Conservation (phyloP, 30 jellyfish, hydroid and myxozoan genomes). For the Aurelia coerulea region DNA sequence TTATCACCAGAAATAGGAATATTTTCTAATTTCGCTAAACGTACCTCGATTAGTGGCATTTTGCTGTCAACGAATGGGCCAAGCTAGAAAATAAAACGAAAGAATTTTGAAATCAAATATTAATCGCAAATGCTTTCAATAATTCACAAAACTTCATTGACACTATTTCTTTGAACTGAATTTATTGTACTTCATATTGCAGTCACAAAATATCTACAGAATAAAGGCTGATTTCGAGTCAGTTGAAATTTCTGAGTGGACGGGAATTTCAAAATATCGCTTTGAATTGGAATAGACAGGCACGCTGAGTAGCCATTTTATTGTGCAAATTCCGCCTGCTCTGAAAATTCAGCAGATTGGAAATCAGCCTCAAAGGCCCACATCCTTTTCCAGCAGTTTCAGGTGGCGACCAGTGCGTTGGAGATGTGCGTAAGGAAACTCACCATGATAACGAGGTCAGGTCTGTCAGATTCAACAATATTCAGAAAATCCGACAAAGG, state of each 20-base stretch:
- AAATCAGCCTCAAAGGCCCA: too few relatives aligned
- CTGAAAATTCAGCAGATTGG: too few relatives aligned
- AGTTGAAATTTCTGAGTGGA: too few relatives aligned
- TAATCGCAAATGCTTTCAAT: background rate
- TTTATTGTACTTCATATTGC: background rate
- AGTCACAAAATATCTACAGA: too few relatives aligned
- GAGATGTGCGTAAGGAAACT: background rate
- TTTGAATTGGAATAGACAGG: too few relatives aligned
- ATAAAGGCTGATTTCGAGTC: too few relatives aligned
- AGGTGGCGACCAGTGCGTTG: too few relatives aligned
- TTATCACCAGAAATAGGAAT: too few relatives aligned
- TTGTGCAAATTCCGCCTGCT: too few relatives aligned
- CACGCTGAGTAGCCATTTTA: too few relatives aligned
- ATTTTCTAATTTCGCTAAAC: background rate
- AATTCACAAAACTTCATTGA: background rate
- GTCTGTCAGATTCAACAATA: constrained; percentile 76
- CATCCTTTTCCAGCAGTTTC: too few relatives aligned
- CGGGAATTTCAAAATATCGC: too few relatives aligned
- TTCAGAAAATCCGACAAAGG: constrained; percentile 85
- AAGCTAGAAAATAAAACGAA: constrained; percentile 57
- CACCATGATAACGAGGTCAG: constrained; percentile 91
- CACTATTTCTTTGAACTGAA: background rate
- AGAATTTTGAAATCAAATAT: background rate
- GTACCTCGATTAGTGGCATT: constrained; percentile 81
- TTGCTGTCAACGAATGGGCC: constrained; percentile 97